Evolutionary conservation across 2,797 vertebrate species (phyloP).

Genomic region (Dromococcyx pavoninus): DNA sequence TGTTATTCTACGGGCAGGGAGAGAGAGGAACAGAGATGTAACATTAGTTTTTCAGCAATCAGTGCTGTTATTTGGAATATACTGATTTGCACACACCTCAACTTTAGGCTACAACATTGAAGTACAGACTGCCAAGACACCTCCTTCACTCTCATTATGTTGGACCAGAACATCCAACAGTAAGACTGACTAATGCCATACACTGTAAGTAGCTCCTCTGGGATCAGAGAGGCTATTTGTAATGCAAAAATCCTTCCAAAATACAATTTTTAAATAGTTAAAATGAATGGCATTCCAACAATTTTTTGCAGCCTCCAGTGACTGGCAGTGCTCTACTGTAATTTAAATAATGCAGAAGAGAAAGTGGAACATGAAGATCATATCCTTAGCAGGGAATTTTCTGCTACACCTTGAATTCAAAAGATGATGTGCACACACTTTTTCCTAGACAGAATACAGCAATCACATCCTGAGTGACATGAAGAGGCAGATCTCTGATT

Average conservation of each 20-base stretch:
- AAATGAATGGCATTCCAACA: background rate
- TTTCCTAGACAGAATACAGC: background rate
- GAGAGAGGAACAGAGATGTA: background rate
- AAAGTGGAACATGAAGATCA: background rate
- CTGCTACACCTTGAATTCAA: background rate
- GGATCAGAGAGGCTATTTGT: background rate
- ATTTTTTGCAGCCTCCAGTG: background rate
- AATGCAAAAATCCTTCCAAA: background rate
- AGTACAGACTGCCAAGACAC: background rate
- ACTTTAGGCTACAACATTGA: background rate
- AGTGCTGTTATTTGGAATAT: background rate
- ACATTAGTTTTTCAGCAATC: background rate
- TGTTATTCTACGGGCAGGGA: background rate
- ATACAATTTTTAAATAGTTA: background rate
- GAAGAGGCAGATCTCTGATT: background rate
- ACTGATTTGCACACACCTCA: background rate
- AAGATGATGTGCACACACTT: background rate
- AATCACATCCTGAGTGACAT: background rate
- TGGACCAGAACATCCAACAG: background rate
- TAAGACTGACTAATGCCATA: background rate
- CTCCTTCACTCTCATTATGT: background rate
- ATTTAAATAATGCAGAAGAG: conserved; percentile 39
- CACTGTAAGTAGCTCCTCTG: background rate
- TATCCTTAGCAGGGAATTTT: background rate
- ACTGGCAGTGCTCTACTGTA: background rate